Percentiles rank a stretch among this genome's conserved stretches.
These are phyloP conservation scores for Antheraea yamamai DNA, from an alignment of 2,888 invertebrate species.

Conservation along the genomic window DNA sequence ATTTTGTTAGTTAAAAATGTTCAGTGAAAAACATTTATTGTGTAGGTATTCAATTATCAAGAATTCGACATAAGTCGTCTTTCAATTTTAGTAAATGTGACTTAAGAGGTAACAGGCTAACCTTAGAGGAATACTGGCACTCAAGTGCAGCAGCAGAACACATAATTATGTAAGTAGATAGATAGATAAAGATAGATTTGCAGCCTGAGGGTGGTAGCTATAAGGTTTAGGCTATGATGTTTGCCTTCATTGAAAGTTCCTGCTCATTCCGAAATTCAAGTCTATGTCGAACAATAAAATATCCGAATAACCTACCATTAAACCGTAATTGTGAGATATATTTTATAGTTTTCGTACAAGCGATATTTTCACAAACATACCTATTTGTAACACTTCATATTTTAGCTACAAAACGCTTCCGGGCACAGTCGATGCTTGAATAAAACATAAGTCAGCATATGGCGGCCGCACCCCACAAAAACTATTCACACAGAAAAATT, in stretches of 20 bases:
- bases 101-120: no score
- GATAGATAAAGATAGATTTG: no score
- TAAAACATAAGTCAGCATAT: slow-evolving; percentile 57
- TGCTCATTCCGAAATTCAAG: no score
- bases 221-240: no score
- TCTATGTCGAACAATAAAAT: not conserved
- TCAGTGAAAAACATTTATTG: not conserved
- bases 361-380: slow-evolving; percentile 9
- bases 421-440: slow-evolving; percentile 38
- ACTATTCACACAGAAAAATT: slow-evolving; percentile 67
- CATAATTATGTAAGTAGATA: no score
- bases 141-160: no score
- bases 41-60: not conserved
- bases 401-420: slow-evolving; percentile 33
- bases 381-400: slow-evolving; percentile 19
- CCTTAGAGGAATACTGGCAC: no score
- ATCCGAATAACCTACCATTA: not conserved
- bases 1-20: not conserved
- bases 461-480: slow-evolving; percentile 53
- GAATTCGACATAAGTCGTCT: not conserved
- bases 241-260: no score
- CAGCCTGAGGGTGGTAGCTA: no score
- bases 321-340: no score
- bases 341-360: not conserved
- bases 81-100: no score